Evolutionary conservation across 2,888 invertebrate genomes (phyloP).

Genomic region (Drosophila pseudotakahashii): DNA sequence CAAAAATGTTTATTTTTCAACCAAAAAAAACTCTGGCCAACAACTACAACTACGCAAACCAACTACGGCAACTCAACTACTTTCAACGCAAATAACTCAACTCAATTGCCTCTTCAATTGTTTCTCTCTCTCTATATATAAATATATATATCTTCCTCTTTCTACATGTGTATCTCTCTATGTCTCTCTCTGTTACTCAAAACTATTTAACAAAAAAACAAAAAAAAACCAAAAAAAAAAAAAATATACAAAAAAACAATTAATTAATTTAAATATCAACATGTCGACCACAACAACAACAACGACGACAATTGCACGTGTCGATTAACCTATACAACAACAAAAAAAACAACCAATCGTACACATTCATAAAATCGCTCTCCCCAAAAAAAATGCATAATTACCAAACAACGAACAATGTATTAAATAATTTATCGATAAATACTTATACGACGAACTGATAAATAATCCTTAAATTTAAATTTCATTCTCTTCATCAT

Average conservation of each 20-base stretch:
- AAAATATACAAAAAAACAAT: slow-evolving; percentile 2
- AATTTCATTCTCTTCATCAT: slow-evolving; percentile 36
- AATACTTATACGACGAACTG: slow-evolving; percentile 21
- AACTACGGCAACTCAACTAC: slow-evolving; percentile 43
- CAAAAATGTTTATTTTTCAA: slow-evolving; percentile 66
- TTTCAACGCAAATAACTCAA: slow-evolving; percentile 62
- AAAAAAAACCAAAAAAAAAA: slow-evolving; percentile 16
- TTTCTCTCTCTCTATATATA: slow-evolving; percentile 43
- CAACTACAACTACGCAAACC: slow-evolving; percentile 60
- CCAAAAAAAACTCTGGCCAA: slow-evolving; percentile 52
- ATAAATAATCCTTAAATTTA: slow-evolving; percentile 38
- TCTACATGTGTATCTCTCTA: slow-evolving; percentile 41
- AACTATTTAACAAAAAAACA: slow-evolving; percentile 32
- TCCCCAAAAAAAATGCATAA: slow-evolving; percentile 14
- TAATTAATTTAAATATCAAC: slow-evolving; percentile 13
- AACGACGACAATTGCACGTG: slow-evolving; percentile 28
- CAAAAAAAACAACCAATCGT: slow-evolving; percentile 17
- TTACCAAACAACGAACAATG: slow-evolving; percentile 18
- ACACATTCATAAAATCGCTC: slow-evolving; percentile 4
- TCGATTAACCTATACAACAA: slow-evolving; percentile 25
- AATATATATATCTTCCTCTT: slow-evolving; percentile 53
- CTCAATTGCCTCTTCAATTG: slow-evolving; percentile 71
- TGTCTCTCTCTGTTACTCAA: slow-evolving; percentile 49
- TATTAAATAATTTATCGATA: slow-evolving; percentile 11
- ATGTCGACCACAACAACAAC: slow-evolving; percentile 16